Evolutionary conservation across 2,113 vertebrate genomes (phyloP), one percentile per base, ranked within the genome.

Genomic region (Gambusia affinis): DNA sequence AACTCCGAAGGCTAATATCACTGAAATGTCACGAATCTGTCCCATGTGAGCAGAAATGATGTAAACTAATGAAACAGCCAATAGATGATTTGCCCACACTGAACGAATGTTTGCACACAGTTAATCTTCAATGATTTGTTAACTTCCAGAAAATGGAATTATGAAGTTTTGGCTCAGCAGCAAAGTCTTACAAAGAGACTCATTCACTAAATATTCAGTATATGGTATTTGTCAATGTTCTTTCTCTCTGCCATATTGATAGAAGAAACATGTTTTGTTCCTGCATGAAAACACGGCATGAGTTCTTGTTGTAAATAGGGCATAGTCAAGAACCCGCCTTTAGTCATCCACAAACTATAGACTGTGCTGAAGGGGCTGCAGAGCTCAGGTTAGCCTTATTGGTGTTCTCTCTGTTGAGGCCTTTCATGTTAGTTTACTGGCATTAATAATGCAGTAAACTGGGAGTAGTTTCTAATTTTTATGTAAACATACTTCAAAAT

Each of bases 81-180:
- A 57, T 62, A 70, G 74, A 80, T 74, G 35, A 78, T 82, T 64
- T 66, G 60, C 74, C 44, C 27, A 39, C 71, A 64, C 12, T 66
- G 62, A 47, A 35, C 1, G 17, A 70, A 57, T 86, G 72, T 88
- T 85, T 86, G 33, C 67, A 10, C 63, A 84, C 44, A 74, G 71
- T 60, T 79, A 64, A 75, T 75, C 63, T 70, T 42, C 44, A 64
- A 66, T 10, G 4, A 67, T 73, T 77, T 73, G 60, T 51, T 80
- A 69, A 77, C 87, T 69, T 67, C 70, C 29, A 80, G 80, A 42
- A 80, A 69, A 57, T 78, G 54, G 66, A 51, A 24, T 57, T 62
- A 66, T 69, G 65, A 75, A 81, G 78, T 80, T 42, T 84, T 90
- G 84, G 79, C 73, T 51, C 35, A 39, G 19, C 28, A 80, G 47